Percentiles rank a stretch among this genome's conserved stretches.
Conservation (phyloP, 1,140 invertebrate species). For the Megathymus violae region DNA sequence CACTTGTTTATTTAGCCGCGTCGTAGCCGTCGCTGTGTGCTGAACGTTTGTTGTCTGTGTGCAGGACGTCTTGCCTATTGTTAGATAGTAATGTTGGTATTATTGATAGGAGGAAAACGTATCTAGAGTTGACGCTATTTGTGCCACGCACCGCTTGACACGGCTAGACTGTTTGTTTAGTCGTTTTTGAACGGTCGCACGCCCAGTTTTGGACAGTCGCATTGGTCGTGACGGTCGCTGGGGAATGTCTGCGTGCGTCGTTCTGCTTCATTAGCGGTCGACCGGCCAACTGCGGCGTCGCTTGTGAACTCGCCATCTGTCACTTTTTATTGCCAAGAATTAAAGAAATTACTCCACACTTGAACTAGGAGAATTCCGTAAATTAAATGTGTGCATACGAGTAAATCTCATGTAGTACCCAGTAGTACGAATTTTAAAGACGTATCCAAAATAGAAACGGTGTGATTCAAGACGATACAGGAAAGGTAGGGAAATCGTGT, state of each 20-base stretch:
- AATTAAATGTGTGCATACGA: too few species aligned
- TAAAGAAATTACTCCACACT: not conserved
- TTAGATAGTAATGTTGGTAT: constrained; percentile 50
- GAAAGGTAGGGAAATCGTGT: too few species aligned
- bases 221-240: constrained; percentile 48
- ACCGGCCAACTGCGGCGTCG: not conserved
- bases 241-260: constrained; percentile 7
- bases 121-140: constrained; percentile 72
- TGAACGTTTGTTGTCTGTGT: not conserved
- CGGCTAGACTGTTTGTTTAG: constrained; percentile 49
- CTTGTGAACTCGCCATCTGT: constrained; percentile 23
- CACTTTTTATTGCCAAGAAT: constrained; percentile 41
- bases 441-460: too few species aligned
- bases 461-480: too few species aligned
- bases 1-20: not conserved
- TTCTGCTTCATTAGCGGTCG: constrained; percentile 48
- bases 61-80: constrained; percentile 52
- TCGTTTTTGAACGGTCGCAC: constrained; percentile 69
- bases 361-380: constrained; percentile 30
- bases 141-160: constrained; percentile 58
- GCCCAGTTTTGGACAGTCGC: constrained; percentile 46
- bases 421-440: too few species aligned
- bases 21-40: too few species aligned
- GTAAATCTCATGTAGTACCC: too few species aligned
- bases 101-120: constrained; percentile 73